Evolutionary conservation across 2,888 invertebrate species (phyloP).

Genomic region (Pantelozetes paolii): DNA sequence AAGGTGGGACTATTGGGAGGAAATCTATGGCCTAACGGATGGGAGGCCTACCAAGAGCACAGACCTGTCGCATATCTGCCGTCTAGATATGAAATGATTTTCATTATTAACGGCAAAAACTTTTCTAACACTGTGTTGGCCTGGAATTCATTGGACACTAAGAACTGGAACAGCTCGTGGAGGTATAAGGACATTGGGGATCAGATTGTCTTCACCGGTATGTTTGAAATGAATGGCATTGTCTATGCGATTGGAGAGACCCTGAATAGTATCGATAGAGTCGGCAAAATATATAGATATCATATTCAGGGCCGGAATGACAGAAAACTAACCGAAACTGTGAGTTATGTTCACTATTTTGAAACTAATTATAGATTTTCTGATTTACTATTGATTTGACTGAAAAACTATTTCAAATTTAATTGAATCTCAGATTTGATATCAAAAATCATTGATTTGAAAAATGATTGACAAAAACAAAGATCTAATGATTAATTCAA

Average conservation of each 20-base stretch:
- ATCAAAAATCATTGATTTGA: too few species aligned
- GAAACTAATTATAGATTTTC: not conserved
- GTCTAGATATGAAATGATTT: conserved; percentile 36
- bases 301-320: conserved; percentile 31
- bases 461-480: too few species aligned
- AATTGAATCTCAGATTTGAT: too few species aligned
- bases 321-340: conserved; percentile 34
- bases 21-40: conserved; percentile 41
- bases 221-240: conserved; percentile 43
- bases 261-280: not conserved
- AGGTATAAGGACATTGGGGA: conserved; percentile 28
- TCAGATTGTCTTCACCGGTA: conserved; percentile 35
- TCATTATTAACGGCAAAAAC: conserved; percentile 36
- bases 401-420: not conserved
- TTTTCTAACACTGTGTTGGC: conserved; percentile 21
- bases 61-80: conserved; percentile 40
- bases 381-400: not conserved
- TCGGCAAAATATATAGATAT: conserved; percentile 41
- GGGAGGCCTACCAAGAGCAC: conserved; percentile 39
- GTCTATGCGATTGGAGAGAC: conserved; percentile 39
- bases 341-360: not conserved
- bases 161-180: conserved; percentile 39
- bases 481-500: too few species aligned
- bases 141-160: conserved; percentile 38
- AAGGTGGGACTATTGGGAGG: conserved; percentile 40